A percentile compares a stretch with the other conserved stretches of the same genome.
These are phyloP conservation scores for Chlorodrepanis virens DNA, from an alignment of 2,113 vertebrate species.

Conservation along the genomic window DNA sequence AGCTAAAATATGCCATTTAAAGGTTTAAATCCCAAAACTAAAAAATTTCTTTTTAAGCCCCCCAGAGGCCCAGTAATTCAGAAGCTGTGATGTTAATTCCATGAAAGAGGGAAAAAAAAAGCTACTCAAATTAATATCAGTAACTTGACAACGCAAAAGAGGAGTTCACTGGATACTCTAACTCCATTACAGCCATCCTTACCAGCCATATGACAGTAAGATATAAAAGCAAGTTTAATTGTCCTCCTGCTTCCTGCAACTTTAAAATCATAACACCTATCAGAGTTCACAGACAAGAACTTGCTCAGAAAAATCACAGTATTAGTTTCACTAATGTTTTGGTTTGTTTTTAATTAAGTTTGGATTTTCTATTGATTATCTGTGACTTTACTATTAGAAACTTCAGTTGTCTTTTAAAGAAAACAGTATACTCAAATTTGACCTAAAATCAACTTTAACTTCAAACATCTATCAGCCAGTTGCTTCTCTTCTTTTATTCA, in stretches of 20 bases:
- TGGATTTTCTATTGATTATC: neutral
- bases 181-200: neutral
- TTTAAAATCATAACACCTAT: neutral
- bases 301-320: neutral
- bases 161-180: neutral
- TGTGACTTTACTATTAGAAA: neutral
- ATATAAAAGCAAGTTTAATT: neutral
- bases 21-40: neutral
- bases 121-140: neutral
- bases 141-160: neutral
- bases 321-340: neutral
- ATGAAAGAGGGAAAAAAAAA: fast-evolving
- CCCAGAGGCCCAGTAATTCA: neutral
- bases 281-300: neutral
- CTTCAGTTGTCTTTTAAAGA: neutral
- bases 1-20: neutral
- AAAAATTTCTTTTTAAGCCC: neutral
- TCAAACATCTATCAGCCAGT: neutral
- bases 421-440: neutral
- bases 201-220: neutral
- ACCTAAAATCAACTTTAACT: neutral
- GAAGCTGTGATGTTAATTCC: neutral
- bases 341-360: neutral
- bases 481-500: neutral
- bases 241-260: neutral